These are phyloP conservation scores for Noctua janthe DNA, from an alignment of 2,888 invertebrate genomes.

Conservation along the genomic window DNA sequence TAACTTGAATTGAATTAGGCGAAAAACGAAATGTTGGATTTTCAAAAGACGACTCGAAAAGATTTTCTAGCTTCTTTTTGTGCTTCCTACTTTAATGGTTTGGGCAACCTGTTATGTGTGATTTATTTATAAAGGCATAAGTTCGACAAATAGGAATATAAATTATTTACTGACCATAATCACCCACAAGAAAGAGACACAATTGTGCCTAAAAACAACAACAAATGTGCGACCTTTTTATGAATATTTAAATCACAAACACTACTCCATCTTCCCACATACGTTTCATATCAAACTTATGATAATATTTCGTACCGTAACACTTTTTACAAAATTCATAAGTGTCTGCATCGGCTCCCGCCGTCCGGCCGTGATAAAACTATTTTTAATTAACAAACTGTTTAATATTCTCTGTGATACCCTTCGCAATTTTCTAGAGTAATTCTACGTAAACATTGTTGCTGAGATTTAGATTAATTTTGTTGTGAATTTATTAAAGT, in stretches of 20 bases:
- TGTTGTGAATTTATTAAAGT: constrained; percentile 50
- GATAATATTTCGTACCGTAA: neutral
- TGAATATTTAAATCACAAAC: neutral
- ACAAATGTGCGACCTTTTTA: neutral
- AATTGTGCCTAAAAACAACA: neutral
- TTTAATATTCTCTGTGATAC: constrained; percentile 69
- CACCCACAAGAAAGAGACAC: neutral
- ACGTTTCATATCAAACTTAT: neutral
- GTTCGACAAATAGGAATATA: neutral
- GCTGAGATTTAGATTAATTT: constrained; percentile 54
- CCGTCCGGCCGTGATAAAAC: constrained; percentile 51
- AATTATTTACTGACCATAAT: neutral
- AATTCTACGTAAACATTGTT: constrained; percentile 54
- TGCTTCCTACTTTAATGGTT: neutral
- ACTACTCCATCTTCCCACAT: neutral
- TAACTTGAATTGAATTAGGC: too few relatives aligned
- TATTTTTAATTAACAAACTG: constrained; percentile 71
- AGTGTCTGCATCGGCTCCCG: constrained; percentile 21
- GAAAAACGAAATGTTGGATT: neutral
- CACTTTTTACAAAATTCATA: constrained; percentile 43
- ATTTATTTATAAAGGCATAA: neutral
- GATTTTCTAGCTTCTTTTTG: neutral
- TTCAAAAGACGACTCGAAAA: neutral
- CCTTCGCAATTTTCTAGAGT: constrained; percentile 38
- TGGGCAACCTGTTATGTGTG: neutral